Evolutionary conservation across 2,888 invertebrate genomes (phyloP).

Genomic region (Callyntrura guangdongensis): DNA sequence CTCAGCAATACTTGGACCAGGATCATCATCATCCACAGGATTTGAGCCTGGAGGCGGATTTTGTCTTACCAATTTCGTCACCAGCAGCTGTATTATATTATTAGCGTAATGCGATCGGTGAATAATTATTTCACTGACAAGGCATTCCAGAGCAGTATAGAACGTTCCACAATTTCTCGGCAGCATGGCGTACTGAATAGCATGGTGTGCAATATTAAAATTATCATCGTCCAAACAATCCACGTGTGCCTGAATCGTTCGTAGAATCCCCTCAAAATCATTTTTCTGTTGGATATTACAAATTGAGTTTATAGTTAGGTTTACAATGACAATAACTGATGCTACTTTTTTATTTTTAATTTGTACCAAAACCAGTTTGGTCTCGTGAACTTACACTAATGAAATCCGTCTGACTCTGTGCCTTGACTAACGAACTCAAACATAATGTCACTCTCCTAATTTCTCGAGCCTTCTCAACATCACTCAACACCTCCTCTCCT

Average conservation of each 20-base stretch:
- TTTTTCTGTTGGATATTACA: too few species aligned
- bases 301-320: too few species aligned
- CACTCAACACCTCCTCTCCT: conserved; percentile 59
- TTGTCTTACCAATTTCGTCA: conserved; percentile 41
- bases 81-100: conserved; percentile 5
- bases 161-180: conserved; percentile 63
- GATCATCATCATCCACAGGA: neutral
- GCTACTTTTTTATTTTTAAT: too few species aligned
- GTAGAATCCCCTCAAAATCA: conserved; percentile 25
- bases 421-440: conserved; percentile 4
- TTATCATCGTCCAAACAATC: conserved; percentile 58
- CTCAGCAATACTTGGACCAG: conserved; percentile 60
- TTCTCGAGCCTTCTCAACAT: conserved; percentile 30
- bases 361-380: neutral
- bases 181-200: conserved; percentile 38
- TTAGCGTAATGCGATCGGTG: conserved; percentile 48
- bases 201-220: conserved; percentile 51
- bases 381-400: conserved; percentile 31
- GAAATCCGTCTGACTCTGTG: conserved; percentile 12
- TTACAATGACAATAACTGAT: too few species aligned
- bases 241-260: conserved; percentile 27
- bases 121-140: conserved; percentile 58
- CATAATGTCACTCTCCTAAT: conserved; percentile 26
- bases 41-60: neutral
- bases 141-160: conserved; percentile 41